Evolutionary conservation across 2,888 invertebrate species (phyloP).

Genomic region (Dilophus febrilis): DNA sequence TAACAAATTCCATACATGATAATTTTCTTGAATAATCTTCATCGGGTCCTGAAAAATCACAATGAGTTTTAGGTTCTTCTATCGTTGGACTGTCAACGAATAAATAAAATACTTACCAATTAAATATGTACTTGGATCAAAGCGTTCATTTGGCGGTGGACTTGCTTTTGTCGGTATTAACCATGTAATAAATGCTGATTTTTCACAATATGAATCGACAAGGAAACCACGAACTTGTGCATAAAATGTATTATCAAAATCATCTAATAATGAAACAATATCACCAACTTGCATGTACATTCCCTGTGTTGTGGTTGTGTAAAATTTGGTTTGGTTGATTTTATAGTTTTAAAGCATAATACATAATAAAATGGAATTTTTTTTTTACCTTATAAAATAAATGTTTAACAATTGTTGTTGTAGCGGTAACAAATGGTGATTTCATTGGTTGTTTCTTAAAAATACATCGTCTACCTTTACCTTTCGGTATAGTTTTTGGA

Average conservation of each 20-base stretch:
- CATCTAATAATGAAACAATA: slow-evolving; percentile 69
- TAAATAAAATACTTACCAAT: slow-evolving; percentile 40
- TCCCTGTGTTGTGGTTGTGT: slow-evolving; percentile 42
- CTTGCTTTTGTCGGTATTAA: slow-evolving; percentile 70
- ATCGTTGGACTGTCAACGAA: background rate
- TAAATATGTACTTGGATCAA: slow-evolving; percentile 78
- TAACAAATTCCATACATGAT: slow-evolving; percentile 77
- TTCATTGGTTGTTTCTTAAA: slow-evolving; percentile 66
- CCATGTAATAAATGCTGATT: slow-evolving; percentile 86
- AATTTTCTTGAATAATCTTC: slow-evolving; percentile 76
- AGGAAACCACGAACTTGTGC: slow-evolving; percentile 80
- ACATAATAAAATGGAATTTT: background rate
- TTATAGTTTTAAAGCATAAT: background rate
- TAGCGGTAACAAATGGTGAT: slow-evolving; percentile 64
- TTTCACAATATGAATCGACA: slow-evolving; percentile 84
- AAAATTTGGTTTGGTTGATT: slow-evolving; percentile 7
- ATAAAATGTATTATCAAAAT: slow-evolving; percentile 62
- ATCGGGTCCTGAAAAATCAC: slow-evolving; percentile 51
- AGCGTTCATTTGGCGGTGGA: slow-evolving; percentile 57
- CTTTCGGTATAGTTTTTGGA: slow-evolving; percentile 36
- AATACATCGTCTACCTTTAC: slow-evolving; percentile 57
- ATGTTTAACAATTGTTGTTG: slow-evolving; percentile 62
- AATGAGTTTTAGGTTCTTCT: background rate
- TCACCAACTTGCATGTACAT: slow-evolving; percentile 79
- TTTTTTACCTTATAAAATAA: slow-evolving; percentile 54